phyloP scores from a whole-genome alignment of 2,113 vertebrate species.

The Gobio gobio region DNA sequence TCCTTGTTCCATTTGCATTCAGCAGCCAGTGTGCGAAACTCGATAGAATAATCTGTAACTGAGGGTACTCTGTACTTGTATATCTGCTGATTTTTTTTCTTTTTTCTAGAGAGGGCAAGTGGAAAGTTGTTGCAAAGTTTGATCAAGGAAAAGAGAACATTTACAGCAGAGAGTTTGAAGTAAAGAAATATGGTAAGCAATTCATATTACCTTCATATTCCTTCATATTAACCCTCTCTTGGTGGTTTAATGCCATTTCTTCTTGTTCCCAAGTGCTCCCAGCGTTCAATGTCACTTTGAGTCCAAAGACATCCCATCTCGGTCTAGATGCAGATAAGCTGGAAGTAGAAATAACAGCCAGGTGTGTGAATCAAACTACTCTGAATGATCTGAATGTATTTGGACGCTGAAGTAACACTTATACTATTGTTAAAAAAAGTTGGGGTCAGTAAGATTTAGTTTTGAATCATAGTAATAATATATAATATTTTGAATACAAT shows the following conservation, averaged over 20 bases:
- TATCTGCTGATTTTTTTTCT: not conserved
- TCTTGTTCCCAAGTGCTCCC: slow-evolving; percentile 71
- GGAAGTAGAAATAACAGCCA: slow-evolving; percentile 69
- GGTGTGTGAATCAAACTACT: slow-evolving; percentile 57
- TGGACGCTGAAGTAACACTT: not conserved
- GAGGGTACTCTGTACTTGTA: not conserved
- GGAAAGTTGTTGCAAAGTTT: slow-evolving; percentile 73
- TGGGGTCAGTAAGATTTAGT: no score
- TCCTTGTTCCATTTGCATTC: no score
- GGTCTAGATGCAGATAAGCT: slow-evolving; percentile 67
- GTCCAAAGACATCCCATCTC: slow-evolving; percentile 66
- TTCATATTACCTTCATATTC: not conserved
- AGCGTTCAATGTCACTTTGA: slow-evolving; percentile 78
- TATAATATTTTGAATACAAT: no score
- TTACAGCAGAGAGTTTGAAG: slow-evolving; percentile 71
- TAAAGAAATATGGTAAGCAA: slow-evolving; percentile 76
- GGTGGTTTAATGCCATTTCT: not conserved
- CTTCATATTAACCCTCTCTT: no score
- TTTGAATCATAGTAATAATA: no score
- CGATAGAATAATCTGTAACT: no score
- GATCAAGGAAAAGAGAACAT: slow-evolving; percentile 73
- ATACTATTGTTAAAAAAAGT: no score
- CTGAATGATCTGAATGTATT: not conserved
- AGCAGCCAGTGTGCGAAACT: no score
- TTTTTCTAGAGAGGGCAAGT: slow-evolving; percentile 71